Evolutionary conservation across 2,888 invertebrate genomes (phyloP), one percentile per base, ranked within the genome.

Genomic region (Druceiella hillmani): DNA sequence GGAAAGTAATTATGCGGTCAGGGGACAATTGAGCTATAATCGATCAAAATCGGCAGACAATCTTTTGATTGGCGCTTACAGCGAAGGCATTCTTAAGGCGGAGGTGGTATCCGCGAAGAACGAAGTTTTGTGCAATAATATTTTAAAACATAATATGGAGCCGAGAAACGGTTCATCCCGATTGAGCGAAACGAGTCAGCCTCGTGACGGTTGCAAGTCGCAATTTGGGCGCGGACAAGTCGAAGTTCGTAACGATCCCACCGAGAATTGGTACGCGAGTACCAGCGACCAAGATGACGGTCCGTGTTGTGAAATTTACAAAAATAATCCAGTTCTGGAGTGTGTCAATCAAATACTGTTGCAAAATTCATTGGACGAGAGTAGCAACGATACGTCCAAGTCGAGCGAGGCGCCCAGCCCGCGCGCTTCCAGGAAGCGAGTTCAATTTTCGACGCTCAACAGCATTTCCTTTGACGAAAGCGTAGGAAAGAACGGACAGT

Each of bases 271-370:
- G 87, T 87, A 87, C 59, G 81, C 82, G 9, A 83, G 82, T 54
- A 81, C 81, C 11, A 86, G 86, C 54, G 87, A 86, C 55, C 82
- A 81, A 28, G 87, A 87, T 55, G 84, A 84, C 48, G 77, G 80
- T 44, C 78, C 80, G 38, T 76, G 79, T 13, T 74, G 76, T 54
- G 80, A 80, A 55, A 77, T 81, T 49, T 82, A 83, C 49, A 78
- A 82, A 57, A 86, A 87, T 49, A 89, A 88, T 62, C 88, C 88
- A 2, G 88, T 89, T 4, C 62, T 89, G 33, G 88, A 89, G 60
- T 88, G 88, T 55, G 87, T 89, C 47, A 88, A 88, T 65, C 88
- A 85, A 62, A 89, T 89, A 50, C 64, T 89, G 24, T 62, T 89
- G 17, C 83, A 87, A 51, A 87, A 88, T 56, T 77, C 78, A 12